phyloP scores from a whole-genome alignment of 2,888 invertebrate genomes.

The Ethmia dodecea region DNA sequence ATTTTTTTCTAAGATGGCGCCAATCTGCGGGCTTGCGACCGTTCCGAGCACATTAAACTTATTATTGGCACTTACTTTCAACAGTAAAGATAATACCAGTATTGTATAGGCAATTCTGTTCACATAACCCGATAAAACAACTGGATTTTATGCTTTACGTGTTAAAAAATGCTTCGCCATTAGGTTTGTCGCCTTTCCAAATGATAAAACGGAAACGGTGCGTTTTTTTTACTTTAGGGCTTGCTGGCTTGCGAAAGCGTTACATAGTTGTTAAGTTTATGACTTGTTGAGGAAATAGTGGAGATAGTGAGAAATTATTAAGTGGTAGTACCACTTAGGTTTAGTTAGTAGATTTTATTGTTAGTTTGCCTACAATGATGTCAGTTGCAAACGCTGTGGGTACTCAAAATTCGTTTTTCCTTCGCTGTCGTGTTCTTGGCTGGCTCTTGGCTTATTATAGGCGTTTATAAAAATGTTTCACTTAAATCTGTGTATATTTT shows the following conservation, averaged over 20 bases:
- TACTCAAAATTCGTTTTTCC: no score
- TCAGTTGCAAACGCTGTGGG: no score
- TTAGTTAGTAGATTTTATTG: background rate
- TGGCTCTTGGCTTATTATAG: no score
- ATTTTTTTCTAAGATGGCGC: slow-evolving; percentile 49
- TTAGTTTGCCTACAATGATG: background rate
- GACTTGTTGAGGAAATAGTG: slow-evolving; percentile 34
- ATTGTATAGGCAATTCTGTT: slow-evolving; percentile 62
- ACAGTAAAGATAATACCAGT: slow-evolving; percentile 65
- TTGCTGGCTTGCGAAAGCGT: slow-evolving; percentile 40
- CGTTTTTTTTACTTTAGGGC: slow-evolving; percentile 41
- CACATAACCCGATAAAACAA: slow-evolving; percentile 60
- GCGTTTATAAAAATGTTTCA: no score
- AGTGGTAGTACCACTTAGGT: slow-evolving; percentile 20
- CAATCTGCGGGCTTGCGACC: slow-evolving; percentile 44
- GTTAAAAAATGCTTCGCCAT: slow-evolving; percentile 54
- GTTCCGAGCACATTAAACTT: slow-evolving; percentile 51
- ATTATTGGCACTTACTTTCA: slow-evolving; percentile 64
- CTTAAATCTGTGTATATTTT: no score
- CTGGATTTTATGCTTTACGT: slow-evolving; percentile 59
- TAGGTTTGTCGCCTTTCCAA: slow-evolving; percentile 35
- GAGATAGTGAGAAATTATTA: slow-evolving; percentile 48
- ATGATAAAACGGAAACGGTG: slow-evolving; percentile 47
- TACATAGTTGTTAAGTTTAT: slow-evolving; percentile 37
- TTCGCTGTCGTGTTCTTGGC: no score